phyloP scores from a whole-genome alignment of 2,113 vertebrate genomes.

The Pteruthius melanotis region DNA sequence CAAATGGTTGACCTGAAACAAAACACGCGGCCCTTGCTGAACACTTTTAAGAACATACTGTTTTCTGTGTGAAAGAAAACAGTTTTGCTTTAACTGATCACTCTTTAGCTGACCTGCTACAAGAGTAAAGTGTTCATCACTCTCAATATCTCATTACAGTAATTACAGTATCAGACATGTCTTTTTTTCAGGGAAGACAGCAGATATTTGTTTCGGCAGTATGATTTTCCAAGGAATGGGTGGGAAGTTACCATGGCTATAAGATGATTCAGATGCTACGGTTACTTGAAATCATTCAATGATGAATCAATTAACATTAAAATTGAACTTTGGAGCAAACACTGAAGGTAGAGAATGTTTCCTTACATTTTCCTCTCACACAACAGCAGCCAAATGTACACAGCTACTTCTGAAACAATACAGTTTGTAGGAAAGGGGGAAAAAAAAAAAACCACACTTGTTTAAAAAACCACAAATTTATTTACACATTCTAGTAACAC shows the following conservation, averaged over 20 bases:
- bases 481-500: background rate
- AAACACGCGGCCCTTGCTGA: background rate
- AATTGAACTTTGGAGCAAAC: background rate
- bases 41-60: background rate
- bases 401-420: background rate
- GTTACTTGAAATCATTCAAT: background rate
- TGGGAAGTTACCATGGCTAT: background rate
- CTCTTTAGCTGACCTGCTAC: background rate
- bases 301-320: slow-evolving; percentile 1
- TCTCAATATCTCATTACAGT: background rate
- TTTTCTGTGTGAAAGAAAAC: background rate
- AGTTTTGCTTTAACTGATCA: background rate
- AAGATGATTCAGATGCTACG: background rate
- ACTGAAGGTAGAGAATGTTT: background rate
- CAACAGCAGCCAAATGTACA: background rate
- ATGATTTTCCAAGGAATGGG: background rate
- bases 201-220: background rate
- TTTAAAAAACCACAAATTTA: background rate
- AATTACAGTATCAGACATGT: background rate
- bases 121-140: background rate
- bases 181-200: background rate
- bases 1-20: slow-evolving; percentile 88
- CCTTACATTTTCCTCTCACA: background rate
- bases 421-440: background rate
- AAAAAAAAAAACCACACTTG: background rate